Evolutionary conservation across 2,888 invertebrate species (phyloP), one percentile per base, ranked within the genome.

Genomic region (Patella ulyssiponensis): DNA sequence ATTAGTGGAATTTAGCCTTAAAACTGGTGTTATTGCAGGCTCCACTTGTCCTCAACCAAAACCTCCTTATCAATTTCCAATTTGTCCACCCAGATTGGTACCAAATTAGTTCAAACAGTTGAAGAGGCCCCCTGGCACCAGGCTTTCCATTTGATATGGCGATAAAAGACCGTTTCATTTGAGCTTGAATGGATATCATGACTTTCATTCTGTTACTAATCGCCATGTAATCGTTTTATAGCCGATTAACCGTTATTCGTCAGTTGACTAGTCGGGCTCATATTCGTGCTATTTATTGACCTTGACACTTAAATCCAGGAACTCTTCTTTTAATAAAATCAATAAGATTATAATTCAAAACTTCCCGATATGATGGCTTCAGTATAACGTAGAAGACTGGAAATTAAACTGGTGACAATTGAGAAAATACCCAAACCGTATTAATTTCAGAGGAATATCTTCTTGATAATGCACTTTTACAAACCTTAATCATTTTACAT

Each of bases 21-120:
- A 64, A 64, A 23, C 64, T 14, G 64, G 20, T 64, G 64, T 64
- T 64, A 64, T 64, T 64, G 64, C 64, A 64, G 20, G 64, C 64
- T 23, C 64, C 23, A 64, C 64, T 64, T 64, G 23, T 64, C 64
- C 20, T 64, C 23, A 20, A 64, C 23, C 64, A 64, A 64, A 20
- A 23, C 64, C 14, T 64, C 20, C 64, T 23, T 64, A 64, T 64
- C 64, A 23, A 23, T 23, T 20, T 64, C 64, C 64, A 64, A 64
- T 64, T 64, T 64, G 64, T 64, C 64, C 23, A 23, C 20, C 20
- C 64, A 20, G 64, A 23, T 64, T 23, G 64, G 23, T 9, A 23
- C 12, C 64, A 64, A 64, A 20, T 44, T 44, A 44, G 44, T 44
- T 20, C 64, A 64, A 64, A 64, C 64, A 64, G 20, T 64, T 64